Conservation (phyloP, 2,113 vertebrate species). For the Equus quagga region DNA sequence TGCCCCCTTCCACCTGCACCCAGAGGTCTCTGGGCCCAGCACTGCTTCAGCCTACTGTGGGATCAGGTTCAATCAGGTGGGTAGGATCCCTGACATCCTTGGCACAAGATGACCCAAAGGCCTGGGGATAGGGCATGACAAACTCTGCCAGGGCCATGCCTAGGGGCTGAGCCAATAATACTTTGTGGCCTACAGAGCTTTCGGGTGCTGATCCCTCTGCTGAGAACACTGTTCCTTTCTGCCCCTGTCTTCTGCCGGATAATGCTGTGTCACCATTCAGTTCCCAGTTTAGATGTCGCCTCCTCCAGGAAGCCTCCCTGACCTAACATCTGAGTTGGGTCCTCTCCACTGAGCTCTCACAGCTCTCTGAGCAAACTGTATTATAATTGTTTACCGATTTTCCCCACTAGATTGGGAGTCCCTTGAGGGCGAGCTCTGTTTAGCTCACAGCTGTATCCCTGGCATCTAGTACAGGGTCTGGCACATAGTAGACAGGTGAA, state of each 20-base stretch:
- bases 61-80: not conserved
- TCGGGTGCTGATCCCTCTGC: not conserved
- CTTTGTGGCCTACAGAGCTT: not conserved
- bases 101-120: not conserved
- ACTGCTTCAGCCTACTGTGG: not conserved
- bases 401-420: not conserved
- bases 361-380: not conserved
- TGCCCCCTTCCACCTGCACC: not conserved
- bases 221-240: constrained; percentile 21
- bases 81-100: not conserved
- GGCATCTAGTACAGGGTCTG: not conserved
- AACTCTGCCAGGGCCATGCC: not conserved
- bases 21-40: not conserved
- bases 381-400: not conserved
- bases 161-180: not conserved
- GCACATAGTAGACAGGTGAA: not conserved
- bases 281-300: not conserved
- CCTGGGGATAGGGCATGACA: not conserved
- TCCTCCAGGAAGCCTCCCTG: constrained; percentile 9
- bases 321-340: not conserved
- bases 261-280: not conserved
- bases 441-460: not conserved
- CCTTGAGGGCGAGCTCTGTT: not conserved
- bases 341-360: not conserved
- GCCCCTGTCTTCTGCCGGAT: not conserved